These are phyloP conservation scores for Metacarcinus magister DNA, from an alignment of 2,888 invertebrate genomes.

Conservation along the genomic window DNA sequence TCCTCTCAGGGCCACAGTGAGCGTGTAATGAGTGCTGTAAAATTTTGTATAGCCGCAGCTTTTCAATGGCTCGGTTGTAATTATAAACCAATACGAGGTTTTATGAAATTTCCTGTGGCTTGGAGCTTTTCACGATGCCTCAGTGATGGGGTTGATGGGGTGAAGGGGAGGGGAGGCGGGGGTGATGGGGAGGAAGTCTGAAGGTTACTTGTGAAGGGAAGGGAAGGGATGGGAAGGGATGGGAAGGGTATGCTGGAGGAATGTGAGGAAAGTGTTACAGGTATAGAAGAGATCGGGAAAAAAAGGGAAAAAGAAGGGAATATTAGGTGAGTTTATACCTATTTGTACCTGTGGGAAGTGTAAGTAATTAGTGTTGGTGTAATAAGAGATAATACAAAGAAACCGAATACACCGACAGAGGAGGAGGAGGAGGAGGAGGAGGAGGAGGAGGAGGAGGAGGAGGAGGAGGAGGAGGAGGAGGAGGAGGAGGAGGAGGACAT, in stretches of 20 bases:
- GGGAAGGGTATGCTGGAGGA: not conserved
- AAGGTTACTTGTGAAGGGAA: not conserved
- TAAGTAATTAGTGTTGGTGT: not conserved
- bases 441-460: not conserved
- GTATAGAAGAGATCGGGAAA: not conserved
- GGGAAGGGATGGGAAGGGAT: not conserved
- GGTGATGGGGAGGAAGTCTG: not conserved
- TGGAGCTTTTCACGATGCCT: slow-evolving; percentile 26
- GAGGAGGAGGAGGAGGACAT: not conserved
- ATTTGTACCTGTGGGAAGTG: not conserved
- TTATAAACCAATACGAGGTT: slow-evolving; percentile 70
- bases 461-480: not conserved
- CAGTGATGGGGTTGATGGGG: not conserved
- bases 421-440: not conserved
- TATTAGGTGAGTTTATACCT: not conserved
- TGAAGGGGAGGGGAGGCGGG: not conserved
- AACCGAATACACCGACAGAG: not conserved
- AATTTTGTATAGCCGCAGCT: slow-evolving; percentile 56
- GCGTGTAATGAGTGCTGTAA: slow-evolving; percentile 72
- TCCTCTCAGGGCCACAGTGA: not conserved
- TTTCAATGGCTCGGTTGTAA: slow-evolving; percentile 64
- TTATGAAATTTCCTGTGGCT: slow-evolving; percentile 63
- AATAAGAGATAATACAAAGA: not conserved
- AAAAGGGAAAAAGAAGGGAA: not conserved
- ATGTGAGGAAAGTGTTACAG: not conserved